Evolutionary conservation across 1,140 invertebrate species (phyloP).

Genomic region (Laupala kohalensis): DNA sequence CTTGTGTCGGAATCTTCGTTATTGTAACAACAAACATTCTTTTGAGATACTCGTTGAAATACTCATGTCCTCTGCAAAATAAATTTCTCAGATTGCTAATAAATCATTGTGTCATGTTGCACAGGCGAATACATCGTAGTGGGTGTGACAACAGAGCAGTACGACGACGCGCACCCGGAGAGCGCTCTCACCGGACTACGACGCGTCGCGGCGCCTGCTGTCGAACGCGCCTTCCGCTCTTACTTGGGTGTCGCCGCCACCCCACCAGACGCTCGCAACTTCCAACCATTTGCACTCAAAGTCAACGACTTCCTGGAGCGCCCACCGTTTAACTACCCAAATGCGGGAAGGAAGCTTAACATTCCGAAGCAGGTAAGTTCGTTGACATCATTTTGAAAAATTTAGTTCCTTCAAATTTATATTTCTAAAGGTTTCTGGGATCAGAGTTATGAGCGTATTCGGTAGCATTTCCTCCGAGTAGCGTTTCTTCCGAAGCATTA

Average conservation of each 20-base stretch:
- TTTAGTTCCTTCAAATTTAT: too few relatives aligned
- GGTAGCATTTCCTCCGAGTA: too few relatives aligned
- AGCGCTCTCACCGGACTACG: constrained; percentile 63
- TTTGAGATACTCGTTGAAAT: too few relatives aligned
- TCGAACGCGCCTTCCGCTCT: constrained; percentile 46
- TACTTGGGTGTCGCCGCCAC: constrained; percentile 63
- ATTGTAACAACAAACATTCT: too few relatives aligned
- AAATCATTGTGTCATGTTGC: too few relatives aligned
- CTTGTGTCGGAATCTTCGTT: too few relatives aligned
- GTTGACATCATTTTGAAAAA: too few relatives aligned
- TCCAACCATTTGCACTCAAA: constrained; percentile 56
- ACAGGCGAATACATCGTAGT: constrained; percentile 79
- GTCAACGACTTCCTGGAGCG: constrained; percentile 66
- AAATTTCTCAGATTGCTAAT: too few relatives aligned
- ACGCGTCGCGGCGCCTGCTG: constrained; percentile 39
- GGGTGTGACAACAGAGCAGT: constrained; percentile 79
- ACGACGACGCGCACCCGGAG: constrained; percentile 55
- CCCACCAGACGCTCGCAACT: constrained; percentile 37
- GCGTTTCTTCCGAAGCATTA: too few relatives aligned
- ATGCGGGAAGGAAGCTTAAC: constrained; percentile 54
- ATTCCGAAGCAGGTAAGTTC: constrained; percentile 57
- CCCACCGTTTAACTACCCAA: constrained; percentile 74
- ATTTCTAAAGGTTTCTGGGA: too few relatives aligned
- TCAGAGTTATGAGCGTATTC: too few relatives aligned
- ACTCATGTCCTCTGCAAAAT: too few relatives aligned